Percentiles rank a stretch among this genome's conserved stretches.
Evolutionary conservation across 2,113 vertebrate species (phyloP).

Genomic region (Blennius ocellaris): DNA sequence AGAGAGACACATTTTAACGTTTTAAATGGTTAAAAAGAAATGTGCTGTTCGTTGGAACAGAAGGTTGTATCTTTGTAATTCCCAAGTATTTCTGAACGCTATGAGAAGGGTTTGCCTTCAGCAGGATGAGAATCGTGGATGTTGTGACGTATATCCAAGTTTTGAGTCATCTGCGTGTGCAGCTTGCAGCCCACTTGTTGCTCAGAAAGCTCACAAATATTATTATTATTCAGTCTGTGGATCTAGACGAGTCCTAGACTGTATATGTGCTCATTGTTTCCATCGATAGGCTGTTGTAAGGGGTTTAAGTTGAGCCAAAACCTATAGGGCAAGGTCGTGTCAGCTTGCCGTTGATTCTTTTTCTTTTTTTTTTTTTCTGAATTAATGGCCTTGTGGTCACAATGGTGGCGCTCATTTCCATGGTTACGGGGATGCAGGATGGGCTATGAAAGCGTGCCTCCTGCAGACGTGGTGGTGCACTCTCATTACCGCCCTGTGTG

Average conservation of each 20-base stretch:
- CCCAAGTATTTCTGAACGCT: no score
- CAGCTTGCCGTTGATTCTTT: conserved; percentile 27
- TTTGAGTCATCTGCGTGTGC: neutral
- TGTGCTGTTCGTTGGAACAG: no score
- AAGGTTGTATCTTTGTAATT: no score
- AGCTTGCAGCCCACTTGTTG: neutral
- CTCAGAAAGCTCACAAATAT: no score
- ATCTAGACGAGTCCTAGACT: neutral
- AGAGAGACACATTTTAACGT: no score
- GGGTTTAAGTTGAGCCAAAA: neutral
- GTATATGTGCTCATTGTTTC: neutral
- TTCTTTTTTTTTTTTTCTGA: conserved; percentile 15
- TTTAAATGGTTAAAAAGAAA: no score
- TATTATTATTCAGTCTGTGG: neutral
- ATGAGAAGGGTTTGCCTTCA: no score
- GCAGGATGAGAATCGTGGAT: no score
- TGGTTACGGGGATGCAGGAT: conserved; percentile 80
- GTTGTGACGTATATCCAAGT: neutral
- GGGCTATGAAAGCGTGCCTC: conserved; percentile 79
- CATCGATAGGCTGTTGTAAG: neutral
- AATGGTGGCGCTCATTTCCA: conserved; percentile 75
- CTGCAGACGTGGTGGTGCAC: conserved; percentile 72
- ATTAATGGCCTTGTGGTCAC: conserved; percentile 30
- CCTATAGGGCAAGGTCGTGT: neutral
- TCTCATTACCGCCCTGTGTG: conserved; percentile 83